Evolutionary conservation across 2,113 vertebrate genomes (phyloP).

Genomic region (Pygoscelis antarcticus): DNA sequence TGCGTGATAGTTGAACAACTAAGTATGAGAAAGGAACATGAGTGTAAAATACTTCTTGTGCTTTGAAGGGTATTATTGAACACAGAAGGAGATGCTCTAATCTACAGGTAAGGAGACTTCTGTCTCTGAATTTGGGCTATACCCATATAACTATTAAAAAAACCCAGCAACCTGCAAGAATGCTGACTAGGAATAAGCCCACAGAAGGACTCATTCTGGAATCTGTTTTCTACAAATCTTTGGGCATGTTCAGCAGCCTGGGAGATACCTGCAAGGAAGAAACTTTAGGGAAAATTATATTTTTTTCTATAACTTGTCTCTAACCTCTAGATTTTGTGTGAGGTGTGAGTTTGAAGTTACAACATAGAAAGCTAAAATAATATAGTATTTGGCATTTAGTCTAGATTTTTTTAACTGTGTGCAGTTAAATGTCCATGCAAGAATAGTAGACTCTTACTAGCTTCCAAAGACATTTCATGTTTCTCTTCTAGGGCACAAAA

Average conservation of each 20-base stretch:
- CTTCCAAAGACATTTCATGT: neutral
- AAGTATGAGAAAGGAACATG: neutral
- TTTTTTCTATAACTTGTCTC: neutral
- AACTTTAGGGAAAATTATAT: neutral
- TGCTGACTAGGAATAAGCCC: neutral
- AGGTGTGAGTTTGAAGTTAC: neutral
- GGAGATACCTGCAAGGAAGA: neutral
- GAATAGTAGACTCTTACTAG: neutral
- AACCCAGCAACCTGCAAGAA: neutral
- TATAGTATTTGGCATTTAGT: neutral
- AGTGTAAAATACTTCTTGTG: neutral
- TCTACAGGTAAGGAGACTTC: neutral
- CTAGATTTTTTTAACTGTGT: neutral
- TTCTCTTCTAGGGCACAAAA: neutral
- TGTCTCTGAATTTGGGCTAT: neutral
- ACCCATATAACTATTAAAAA: neutral
- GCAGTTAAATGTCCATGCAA: neutral
- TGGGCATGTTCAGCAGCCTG: neutral
- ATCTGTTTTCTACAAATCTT: neutral
- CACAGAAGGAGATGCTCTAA: neutral
- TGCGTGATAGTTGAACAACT: neutral
- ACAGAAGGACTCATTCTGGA: neutral
- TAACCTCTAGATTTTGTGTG: neutral
- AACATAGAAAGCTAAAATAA: neutral
- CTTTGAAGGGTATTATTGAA: neutral